Base-by-base conservation (phyloP, 2,888 invertebrate species). In the Ferrisia virgata region DNA sequence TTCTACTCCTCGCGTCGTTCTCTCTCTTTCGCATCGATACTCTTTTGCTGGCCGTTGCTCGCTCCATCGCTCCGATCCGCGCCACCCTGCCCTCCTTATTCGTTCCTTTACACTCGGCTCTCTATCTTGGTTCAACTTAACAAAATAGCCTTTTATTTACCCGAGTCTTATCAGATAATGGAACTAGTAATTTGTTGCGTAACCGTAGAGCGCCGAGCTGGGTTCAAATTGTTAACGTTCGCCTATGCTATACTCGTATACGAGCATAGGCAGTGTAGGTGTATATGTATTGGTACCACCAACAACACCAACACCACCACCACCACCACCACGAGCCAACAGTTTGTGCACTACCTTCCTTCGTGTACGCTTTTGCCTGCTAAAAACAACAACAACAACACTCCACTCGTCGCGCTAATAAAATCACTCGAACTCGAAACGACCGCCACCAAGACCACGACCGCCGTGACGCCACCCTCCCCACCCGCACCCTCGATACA, bases 101-200 rank as follows among this genome's bases (percentile, higher is more conserved):
- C n/a, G n/a, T n/a, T n/a, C n/a, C n/a, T n/a, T n/a, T n/a, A n/a
- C n/a, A n/a, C n/a, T n/a, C n/a, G n/a, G n/a, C n/a, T 28, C 64
- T 13, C 64, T 13, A 3, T 13, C 28, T 28, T 13, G 28, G 15
- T 64, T 64, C 28, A 28, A 64, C 64, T 64, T 64, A 64, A 64
- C 64, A 64, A 64, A 64, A 64, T 64, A 64, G 64, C 64, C 64
- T 64, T 64, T 64, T 64, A 64, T 64, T 64, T 64, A 64, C 64
- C 64, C 25, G 64, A 64, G 64, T 64, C 64, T 64, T 64, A 64
- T 64, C 64, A 64, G 64, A 64, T 64, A 64, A 64, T 64, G 64
- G 64, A 64, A 64, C 64, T 64, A 64, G 64, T 64, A 64, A 64
- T 64, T 64, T 64, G 64, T 64, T 64, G 64, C 64, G 64, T 64